These are phyloP conservation scores for Thaleichthys pacificus DNA, from an alignment of 2,797 vertebrate genomes.

Conservation along the genomic window DNA sequence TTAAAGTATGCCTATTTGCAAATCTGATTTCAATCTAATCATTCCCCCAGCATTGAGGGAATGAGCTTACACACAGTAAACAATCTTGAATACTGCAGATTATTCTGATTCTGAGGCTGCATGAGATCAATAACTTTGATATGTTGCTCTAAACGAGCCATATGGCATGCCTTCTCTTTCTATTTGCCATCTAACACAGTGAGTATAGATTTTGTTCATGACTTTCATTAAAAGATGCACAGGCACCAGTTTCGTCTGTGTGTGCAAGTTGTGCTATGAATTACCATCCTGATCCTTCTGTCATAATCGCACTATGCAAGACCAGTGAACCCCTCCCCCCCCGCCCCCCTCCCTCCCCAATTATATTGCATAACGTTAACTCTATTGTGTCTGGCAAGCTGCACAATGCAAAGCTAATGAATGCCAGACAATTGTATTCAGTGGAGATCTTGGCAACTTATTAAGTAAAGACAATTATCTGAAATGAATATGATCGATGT, in stretches of 20 bases:
- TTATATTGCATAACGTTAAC: conserved; percentile 6
- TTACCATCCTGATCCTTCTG: conserved; percentile 30
- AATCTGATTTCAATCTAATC: background rate
- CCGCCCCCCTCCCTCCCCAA: background rate
- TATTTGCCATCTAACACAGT: conserved; percentile 27
- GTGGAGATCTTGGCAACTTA: conserved; percentile 46
- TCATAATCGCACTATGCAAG: conserved; percentile 38
- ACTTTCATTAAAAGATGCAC: conserved; percentile 55
- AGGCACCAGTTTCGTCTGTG: conserved; percentile 30
- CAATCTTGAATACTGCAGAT: conserved; percentile 17
- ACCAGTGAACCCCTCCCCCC: conserved; percentile 21
- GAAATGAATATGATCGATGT: conserved; percentile 62
- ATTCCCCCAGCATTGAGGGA: conserved; percentile 3
- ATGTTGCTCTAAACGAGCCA: conserved; percentile 13
- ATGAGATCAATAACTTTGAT: conserved; percentile 17
- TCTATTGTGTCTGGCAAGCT: conserved; percentile 43
- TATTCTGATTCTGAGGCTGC: conserved; percentile 2
- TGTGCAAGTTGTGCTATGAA: conserved; percentile 46
- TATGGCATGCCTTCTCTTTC: conserved; percentile 21
- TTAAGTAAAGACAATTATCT: conserved; percentile 62
- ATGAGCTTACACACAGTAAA: background rate
- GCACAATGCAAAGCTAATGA: conserved; percentile 54
- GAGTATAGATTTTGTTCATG: conserved; percentile 56
- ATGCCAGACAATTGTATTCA: conserved; percentile 56
- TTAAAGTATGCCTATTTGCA: background rate